A percentile compares a stretch with the other conserved stretches of the same genome.
Conservation (phyloP, 2,113 vertebrate genomes). For the Haplotaxodon microlepis region DNA sequence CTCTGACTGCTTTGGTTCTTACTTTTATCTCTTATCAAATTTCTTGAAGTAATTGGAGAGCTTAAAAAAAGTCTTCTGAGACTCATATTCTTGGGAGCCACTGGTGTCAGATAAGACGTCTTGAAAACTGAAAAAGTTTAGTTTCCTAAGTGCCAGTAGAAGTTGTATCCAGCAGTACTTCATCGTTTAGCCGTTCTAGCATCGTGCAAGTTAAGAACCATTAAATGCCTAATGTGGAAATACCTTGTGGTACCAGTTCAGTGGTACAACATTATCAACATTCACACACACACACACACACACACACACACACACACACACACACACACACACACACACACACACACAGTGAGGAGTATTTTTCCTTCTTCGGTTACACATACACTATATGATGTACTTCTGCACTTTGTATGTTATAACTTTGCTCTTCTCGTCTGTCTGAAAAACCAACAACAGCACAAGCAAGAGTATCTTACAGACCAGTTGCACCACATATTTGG, state of each 20-base stretch:
- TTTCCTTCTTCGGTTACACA: background rate
- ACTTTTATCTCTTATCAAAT: conserved; percentile 37
- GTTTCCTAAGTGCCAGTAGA: background rate
- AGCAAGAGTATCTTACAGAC: background rate
- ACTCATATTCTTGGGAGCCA: background rate
- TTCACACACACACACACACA: rapidly evolving
- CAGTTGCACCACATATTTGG: background rate
- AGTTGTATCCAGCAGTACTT: background rate
- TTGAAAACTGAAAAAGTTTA: background rate
- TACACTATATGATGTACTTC: background rate
- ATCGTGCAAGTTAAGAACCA: background rate
- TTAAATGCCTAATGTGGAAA: background rate
- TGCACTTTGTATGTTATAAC: background rate
- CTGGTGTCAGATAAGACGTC: conserved; percentile 30
- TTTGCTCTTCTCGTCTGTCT: background rate
- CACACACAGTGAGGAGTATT: background rate
- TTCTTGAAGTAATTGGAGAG: conserved; percentile 30
- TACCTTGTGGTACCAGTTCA: background rate
- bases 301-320: no score
- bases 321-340: background rate
- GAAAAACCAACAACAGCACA: background rate
- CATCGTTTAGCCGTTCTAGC: background rate
- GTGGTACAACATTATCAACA: background rate
- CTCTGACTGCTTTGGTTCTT: conserved; percentile 13
- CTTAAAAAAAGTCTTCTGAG: conserved; percentile 2